phyloP scores from a whole-genome alignment of 2,888 invertebrate species.

The Perizoma affinitatum region DNA sequence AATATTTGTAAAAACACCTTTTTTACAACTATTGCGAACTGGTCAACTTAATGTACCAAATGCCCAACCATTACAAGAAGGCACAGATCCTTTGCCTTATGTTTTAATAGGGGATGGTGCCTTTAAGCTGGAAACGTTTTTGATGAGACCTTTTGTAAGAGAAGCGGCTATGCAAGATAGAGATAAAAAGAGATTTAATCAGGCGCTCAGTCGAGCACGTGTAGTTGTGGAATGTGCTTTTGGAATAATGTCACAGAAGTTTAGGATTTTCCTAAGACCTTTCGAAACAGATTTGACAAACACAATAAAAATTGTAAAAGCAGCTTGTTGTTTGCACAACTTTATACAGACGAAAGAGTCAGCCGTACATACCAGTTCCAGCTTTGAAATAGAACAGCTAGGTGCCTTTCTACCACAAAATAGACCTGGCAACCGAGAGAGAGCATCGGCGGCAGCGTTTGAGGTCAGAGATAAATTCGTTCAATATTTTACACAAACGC shows the following conservation, averaged over 20 bases:
- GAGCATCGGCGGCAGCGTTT: conserved; percentile 27
- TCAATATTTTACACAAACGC: conserved; percentile 27
- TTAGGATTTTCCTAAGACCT: conserved; percentile 27
- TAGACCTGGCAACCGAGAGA: conserved; percentile 21
- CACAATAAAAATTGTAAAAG: conserved; percentile 17
- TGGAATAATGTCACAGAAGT: conserved; percentile 34
- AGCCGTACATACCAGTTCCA: not conserved
- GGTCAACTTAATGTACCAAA: not conserved
- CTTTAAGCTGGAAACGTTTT: conserved; percentile 7
- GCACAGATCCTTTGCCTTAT: not conserved
- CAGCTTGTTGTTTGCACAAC: not conserved
- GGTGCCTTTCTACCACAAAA: conserved; percentile 29
- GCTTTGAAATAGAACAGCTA: conserved; percentile 30
- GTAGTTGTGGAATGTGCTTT: conserved; percentile 32
- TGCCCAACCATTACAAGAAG: not conserved
- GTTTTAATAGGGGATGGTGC: conserved; percentile 13
- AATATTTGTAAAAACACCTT: conserved; percentile 24
- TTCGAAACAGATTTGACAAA: conserved; percentile 28
- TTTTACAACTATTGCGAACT: not conserved
- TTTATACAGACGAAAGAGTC: not conserved
- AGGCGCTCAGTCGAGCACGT: conserved; percentile 28
- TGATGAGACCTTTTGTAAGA: conserved; percentile 34
- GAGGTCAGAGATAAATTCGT: conserved; percentile 31
- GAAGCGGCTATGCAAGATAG: conserved; percentile 28
- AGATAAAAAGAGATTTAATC: conserved; percentile 32